Conservation (phyloP, 2,888 invertebrate species). For the Drosophila nr. medialis region DNA sequence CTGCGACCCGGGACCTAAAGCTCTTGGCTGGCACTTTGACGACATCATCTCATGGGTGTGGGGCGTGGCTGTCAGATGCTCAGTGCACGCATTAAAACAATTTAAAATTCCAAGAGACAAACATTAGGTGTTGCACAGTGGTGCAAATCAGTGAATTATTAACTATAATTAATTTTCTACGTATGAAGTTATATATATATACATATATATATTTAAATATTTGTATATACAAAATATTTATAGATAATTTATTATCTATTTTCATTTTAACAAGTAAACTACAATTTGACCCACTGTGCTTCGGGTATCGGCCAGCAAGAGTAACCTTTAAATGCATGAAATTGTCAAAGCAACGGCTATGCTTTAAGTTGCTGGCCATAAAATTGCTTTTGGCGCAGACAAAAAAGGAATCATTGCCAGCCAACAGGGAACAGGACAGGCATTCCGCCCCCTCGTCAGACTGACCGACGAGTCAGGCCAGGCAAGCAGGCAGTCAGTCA, state of each 20-base stretch:
- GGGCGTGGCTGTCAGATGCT: slow-evolving; percentile 51
- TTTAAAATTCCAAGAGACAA: slow-evolving; percentile 72
- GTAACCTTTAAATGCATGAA: slow-evolving; percentile 75
- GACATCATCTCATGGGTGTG: slow-evolving; percentile 56
- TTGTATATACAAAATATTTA: neutral
- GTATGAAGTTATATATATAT: no score
- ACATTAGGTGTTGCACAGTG: slow-evolving; percentile 29
- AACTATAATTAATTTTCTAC: neutral
- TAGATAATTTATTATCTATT: neutral
- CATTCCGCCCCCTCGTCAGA: slow-evolving; percentile 41
- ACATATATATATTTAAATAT: no score
- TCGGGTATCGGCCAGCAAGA: slow-evolving; percentile 30
- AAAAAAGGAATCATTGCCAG: slow-evolving; percentile 62
- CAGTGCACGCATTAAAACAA: slow-evolving; percentile 71
- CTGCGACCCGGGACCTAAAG: slow-evolving; percentile 9
- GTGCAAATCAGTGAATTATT: neutral
- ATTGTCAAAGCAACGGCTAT: slow-evolving; percentile 69
- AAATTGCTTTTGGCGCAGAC: slow-evolving; percentile 64
- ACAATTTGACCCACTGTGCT: neutral
- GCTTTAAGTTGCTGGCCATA: slow-evolving; percentile 73
- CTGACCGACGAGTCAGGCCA: slow-evolving; percentile 32
- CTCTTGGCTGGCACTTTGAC: slow-evolving; percentile 54
- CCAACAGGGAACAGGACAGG: slow-evolving; percentile 4
- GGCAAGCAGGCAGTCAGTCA: slow-evolving; percentile 53
- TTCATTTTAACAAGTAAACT: neutral